Evolutionary conservation across 2,797 vertebrate species (phyloP).

Genomic region (Sebastes kiyomatsui): DNA sequence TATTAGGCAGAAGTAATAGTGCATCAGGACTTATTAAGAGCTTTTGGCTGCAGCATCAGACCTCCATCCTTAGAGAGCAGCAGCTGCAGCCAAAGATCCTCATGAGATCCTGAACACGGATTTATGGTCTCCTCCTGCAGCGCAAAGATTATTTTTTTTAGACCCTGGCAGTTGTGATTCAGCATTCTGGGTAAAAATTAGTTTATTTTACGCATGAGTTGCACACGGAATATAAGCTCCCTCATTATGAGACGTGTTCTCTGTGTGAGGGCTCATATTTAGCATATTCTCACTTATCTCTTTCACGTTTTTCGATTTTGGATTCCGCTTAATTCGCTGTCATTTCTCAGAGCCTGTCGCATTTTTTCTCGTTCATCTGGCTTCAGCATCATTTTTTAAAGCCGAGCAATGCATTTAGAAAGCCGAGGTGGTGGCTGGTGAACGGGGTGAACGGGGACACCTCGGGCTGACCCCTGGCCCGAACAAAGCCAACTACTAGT

Average conservation of each 20-base stretch:
- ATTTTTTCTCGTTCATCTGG: constrained; percentile 25
- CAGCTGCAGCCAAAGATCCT: constrained; percentile 42
- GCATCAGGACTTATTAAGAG: constrained; percentile 3
- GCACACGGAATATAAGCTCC: not conserved
- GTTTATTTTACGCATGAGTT: not conserved
- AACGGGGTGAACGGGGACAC: constrained; percentile 78
- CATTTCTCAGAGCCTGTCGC: constrained; percentile 52
- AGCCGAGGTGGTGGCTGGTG: constrained; percentile 32
- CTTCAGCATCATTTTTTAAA: constrained; percentile 55
- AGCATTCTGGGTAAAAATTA: not conserved
- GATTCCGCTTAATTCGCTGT: constrained; percentile 16
- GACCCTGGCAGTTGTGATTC: constrained; percentile 9
- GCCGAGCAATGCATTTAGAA: constrained; percentile 18
- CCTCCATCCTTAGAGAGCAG: constrained; percentile 33
- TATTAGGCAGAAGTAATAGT: constrained; percentile 2
- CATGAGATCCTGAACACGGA: constrained; percentile 5
- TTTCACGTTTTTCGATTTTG: constrained; percentile 17
- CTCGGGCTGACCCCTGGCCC: constrained; percentile 79
- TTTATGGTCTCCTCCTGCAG: constrained; percentile 1
- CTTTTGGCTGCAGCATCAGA: constrained; percentile 33
- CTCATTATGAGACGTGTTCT: not conserved
- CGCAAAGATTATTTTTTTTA: not conserved
- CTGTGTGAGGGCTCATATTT: constrained; percentile 52
- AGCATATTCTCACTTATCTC: constrained; percentile 44
- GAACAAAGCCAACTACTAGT: constrained; percentile 79